Percentiles rank a stretch among this genome's conserved stretches.
Conservation (phyloP, 37 sponge, comb jelly and placozoan species). For the Halisarca cf. caerulea region DNA sequence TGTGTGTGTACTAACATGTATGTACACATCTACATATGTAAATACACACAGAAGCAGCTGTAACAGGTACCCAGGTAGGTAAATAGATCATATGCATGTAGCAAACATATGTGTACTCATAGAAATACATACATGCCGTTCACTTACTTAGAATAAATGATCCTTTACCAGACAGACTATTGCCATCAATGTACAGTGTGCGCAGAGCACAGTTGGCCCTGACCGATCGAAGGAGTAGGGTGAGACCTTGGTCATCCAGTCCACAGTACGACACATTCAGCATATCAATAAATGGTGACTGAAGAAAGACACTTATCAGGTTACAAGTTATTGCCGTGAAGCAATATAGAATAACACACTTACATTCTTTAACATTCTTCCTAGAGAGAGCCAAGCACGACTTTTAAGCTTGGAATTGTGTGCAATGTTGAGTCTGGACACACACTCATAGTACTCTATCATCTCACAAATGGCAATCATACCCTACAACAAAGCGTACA, state of each 20-base stretch:
- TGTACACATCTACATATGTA: no score
- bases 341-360: neutral
- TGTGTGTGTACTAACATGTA: no score
- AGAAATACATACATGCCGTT: no score
- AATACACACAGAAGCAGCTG: no score
- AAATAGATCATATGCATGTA: no score
- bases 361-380: constrained; percentile 83
- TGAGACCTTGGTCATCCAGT: constrained; percentile 78
- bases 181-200: constrained; percentile 74
- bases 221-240: constrained; percentile 74
- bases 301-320: neutral
- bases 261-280: constrained; percentile 81
- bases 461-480: constrained; percentile 92
- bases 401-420: constrained; percentile 69
- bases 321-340: neutral
- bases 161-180: constrained; percentile 79
- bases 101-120: no score
- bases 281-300: constrained; percentile 73
- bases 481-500: constrained; percentile 68
- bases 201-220: constrained; percentile 83
- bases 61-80: no score
- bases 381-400: constrained; percentile 81
- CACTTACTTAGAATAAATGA: constrained; percentile 83
- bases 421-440: constrained; percentile 53
- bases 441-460: constrained; percentile 92